Conservation (phyloP, 2,888 invertebrate species). For the Drosophila ustulata region DNA sequence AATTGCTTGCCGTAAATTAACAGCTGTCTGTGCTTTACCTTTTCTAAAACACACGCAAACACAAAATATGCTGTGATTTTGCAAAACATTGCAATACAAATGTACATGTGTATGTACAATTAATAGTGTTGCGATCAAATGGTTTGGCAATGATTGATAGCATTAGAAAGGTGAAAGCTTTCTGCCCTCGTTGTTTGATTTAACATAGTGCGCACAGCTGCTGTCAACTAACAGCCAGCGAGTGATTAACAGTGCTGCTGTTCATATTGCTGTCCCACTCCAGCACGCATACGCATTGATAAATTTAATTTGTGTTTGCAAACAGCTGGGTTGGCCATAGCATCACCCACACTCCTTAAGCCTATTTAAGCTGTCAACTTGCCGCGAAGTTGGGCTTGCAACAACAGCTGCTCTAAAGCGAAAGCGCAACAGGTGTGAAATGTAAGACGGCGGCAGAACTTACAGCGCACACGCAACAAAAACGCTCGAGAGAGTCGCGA, state of each 20-base stretch:
- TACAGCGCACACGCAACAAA: slow-evolving; percentile 33
- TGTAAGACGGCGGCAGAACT: slow-evolving; percentile 35
- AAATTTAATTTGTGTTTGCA: neutral
- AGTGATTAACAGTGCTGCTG: neutral
- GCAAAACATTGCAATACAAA: neutral
- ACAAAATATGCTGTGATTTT: slow-evolving; percentile 5
- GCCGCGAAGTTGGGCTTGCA: slow-evolving; percentile 28
- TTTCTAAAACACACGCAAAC: neutral
- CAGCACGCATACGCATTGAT: neutral
- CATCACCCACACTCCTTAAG: slow-evolving; percentile 12
- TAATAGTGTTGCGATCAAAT: slow-evolving; percentile 33
- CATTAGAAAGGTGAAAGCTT: slow-evolving; percentile 61
- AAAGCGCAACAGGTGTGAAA: slow-evolving; percentile 68
- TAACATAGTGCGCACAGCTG: slow-evolving; percentile 16
- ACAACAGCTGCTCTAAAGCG: slow-evolving; percentile 38
- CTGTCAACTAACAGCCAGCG: slow-evolving; percentile 1
- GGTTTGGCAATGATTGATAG: slow-evolving; percentile 44
- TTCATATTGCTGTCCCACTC: neutral
- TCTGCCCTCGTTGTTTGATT: slow-evolving; percentile 15
- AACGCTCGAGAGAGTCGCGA: slow-evolving; percentile 13
- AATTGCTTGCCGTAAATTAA: slow-evolving; percentile 27
- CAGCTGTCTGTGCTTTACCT: slow-evolving; percentile 7
- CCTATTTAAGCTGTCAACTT: slow-evolving; percentile 68
- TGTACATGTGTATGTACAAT: slow-evolving; percentile 1
- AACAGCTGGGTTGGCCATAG: slow-evolving; percentile 45